phyloP scores from a whole-genome alignment of 2,888 invertebrate species.

The Ischnura elegans region DNA sequence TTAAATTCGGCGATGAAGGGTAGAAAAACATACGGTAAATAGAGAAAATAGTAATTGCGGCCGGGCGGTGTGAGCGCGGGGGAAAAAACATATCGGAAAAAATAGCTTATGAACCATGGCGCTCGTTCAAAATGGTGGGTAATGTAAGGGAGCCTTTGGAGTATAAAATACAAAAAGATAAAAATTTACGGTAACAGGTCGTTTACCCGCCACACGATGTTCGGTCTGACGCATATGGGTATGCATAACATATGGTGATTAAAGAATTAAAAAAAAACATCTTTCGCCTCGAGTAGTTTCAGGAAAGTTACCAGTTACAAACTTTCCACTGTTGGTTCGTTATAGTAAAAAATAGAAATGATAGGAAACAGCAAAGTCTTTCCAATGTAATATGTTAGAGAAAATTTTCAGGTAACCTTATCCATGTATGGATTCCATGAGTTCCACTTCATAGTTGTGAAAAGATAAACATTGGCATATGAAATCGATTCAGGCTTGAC shows the following conservation, averaged over 20 bases:
- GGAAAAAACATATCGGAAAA: neutral
- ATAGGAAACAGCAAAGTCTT: too few relatives aligned
- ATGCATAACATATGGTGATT: neutral
- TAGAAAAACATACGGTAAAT: neutral
- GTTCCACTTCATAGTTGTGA: too few relatives aligned
- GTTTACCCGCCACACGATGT: slow-evolving; percentile 33
- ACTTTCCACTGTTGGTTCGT: too few relatives aligned
- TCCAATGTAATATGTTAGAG: too few relatives aligned
- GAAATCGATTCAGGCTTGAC: too few relatives aligned
- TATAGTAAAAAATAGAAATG: too few relatives aligned
- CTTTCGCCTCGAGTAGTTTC: neutral
- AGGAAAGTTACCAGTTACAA: neutral
- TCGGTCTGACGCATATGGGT: neutral
- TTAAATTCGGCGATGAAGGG: neutral
- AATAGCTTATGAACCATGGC: neutral
- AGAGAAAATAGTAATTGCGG: neutral
- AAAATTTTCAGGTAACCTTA: too few relatives aligned
- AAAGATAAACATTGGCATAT: too few relatives aligned
- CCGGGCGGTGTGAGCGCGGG: neutral
- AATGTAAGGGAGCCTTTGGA: neutral
- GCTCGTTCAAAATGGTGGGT: neutral
- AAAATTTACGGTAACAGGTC: neutral
- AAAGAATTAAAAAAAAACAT: slow-evolving; percentile 20
- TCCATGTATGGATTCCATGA: too few relatives aligned
- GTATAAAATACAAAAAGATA: too few relatives aligned